These are phyloP conservation scores for Passer domesticus DNA, from an alignment of 2,113 vertebrate genomes.

Conservation along the genomic window DNA sequence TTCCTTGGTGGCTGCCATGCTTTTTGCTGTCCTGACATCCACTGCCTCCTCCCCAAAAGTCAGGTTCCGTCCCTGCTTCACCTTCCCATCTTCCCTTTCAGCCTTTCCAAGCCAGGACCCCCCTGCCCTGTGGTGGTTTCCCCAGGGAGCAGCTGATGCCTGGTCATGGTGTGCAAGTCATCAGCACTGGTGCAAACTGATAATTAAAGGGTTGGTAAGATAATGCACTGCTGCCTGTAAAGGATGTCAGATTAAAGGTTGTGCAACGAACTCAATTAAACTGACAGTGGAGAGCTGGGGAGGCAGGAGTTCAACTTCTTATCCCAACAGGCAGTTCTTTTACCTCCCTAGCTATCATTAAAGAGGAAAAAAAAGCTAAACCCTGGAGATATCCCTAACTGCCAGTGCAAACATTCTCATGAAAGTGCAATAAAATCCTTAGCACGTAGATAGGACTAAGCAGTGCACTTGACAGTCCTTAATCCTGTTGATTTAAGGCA, in stretches of 20 bases:
- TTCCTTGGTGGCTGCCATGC: not conserved
- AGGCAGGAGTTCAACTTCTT: not conserved
- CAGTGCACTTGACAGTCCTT: conserved; percentile 43
- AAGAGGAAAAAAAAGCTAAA: not conserved
- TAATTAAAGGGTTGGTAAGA: conserved; percentile 8
- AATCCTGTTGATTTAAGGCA: conserved; percentile 53
- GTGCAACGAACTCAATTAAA: not conserved
- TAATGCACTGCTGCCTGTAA: not conserved
- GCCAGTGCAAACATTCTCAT: conserved; percentile 29
- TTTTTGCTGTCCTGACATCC: not conserved
- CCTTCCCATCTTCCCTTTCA: not conserved
- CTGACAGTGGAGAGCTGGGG: not conserved
- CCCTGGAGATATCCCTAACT: not conserved
- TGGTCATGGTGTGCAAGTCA: not conserved
- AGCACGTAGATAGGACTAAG: conserved; percentile 8
- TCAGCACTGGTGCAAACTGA: not conserved
- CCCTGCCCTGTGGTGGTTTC: not conserved
- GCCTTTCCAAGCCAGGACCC: not conserved
- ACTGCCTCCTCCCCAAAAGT: not conserved
- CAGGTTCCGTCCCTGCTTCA: not conserved
- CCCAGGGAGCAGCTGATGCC: not conserved
- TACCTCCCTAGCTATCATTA: not conserved
- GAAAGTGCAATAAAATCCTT: conserved; percentile 41
- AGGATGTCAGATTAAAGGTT: not conserved
- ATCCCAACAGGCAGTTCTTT: not conserved